Conservation (phyloP, 2,797 vertebrate species). For the Synanceia verrucosa region DNA sequence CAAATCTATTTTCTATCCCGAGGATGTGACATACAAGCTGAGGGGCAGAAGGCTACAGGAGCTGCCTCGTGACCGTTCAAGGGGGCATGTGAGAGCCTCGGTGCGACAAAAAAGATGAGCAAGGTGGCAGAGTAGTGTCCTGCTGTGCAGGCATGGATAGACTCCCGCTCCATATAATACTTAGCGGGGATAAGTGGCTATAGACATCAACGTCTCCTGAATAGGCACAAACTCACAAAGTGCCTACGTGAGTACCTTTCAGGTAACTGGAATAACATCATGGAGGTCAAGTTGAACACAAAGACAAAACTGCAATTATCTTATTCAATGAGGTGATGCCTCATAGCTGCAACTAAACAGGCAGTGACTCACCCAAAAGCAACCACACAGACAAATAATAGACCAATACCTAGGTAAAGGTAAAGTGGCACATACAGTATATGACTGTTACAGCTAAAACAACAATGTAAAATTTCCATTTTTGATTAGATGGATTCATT, state of each 20-base stretch:
- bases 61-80: constrained; percentile 34
- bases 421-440: too few relatives aligned
- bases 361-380: not conserved
- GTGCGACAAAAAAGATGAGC: constrained; percentile 18
- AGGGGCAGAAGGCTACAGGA: constrained; percentile 23
- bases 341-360: not conserved
- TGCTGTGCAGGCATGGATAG: not conserved
- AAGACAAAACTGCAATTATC: not conserved
- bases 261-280: not conserved
- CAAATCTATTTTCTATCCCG: constrained; percentile 66
- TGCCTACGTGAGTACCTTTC: not conserved
- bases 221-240: not conserved
- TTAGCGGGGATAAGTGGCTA: not conserved
- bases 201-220: not conserved
- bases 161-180: not conserved
- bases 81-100: constrained; percentile 25
- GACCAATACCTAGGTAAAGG: too few relatives aligned
- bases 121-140: not conserved
- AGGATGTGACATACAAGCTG: constrained; percentile 54
- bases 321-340: not conserved
- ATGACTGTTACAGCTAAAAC: too few relatives aligned
- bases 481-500: not conserved
- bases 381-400: too few relatives aligned
- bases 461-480: too few relatives aligned
- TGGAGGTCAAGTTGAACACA: not conserved